Evolutionary conservation across 2,888 invertebrate genomes (phyloP).

Genomic region (Thereva unica): DNA sequence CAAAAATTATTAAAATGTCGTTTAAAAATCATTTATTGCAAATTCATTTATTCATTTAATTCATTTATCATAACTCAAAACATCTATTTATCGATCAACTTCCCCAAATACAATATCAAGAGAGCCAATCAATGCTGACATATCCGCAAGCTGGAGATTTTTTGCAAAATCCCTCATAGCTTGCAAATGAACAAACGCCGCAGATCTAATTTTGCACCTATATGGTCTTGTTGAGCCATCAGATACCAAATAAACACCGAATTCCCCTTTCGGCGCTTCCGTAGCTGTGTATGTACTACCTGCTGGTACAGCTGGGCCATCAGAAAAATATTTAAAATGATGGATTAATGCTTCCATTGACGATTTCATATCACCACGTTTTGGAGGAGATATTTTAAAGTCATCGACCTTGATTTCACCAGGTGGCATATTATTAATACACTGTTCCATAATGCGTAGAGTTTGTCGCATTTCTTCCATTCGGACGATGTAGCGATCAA

Average conservation of each 20-base stretch:
- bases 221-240: constrained; percentile 80
- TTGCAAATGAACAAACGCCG: constrained; percentile 66
- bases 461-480: constrained; percentile 77
- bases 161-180: constrained; percentile 66
- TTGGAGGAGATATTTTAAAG: constrained; percentile 75
- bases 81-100: constrained; percentile 61
- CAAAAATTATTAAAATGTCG: neutral
- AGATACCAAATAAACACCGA: constrained; percentile 84
- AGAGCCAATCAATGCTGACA: constrained; percentile 76
- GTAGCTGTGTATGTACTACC: constrained; percentile 78
- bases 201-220: constrained; percentile 65
- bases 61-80: neutral
- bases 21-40: neutral
- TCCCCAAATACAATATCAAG: constrained; percentile 68
- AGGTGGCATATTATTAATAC: constrained; percentile 79
- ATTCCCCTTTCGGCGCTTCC: constrained; percentile 86
- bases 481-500: constrained; percentile 76
- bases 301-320: constrained; percentile 83
- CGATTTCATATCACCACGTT: constrained; percentile 79
- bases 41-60: neutral
- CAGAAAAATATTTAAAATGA: constrained; percentile 84
- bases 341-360: constrained; percentile 88
- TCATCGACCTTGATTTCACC: constrained; percentile 82
- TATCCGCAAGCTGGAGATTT: constrained; percentile 74
- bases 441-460: constrained; percentile 76